Percentiles rank a stretch among this genome's conserved stretches.
phyloP scores from a whole-genome alignment of 2,113 vertebrate genomes.

The Microtus ochrogaster region DNA sequence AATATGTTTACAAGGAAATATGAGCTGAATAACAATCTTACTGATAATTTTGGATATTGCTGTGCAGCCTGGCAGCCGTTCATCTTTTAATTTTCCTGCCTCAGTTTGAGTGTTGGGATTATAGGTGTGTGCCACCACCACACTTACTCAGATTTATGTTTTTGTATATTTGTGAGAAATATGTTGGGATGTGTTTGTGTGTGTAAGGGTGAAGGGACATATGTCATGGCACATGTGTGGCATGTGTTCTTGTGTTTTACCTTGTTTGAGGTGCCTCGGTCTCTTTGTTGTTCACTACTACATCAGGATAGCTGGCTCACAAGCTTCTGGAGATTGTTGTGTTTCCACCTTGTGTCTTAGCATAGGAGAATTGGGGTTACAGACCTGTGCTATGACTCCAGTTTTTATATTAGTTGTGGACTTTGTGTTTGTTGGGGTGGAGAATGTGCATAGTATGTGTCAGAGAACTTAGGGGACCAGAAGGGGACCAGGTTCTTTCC shows the following conservation, averaged over 20 bases:
- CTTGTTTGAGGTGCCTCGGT: background rate
- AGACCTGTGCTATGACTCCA: background rate
- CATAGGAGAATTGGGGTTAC: background rate
- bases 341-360: background rate
- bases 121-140: background rate
- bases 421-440: background rate
- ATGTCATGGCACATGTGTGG: background rate
- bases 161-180: background rate
- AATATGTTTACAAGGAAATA: conserved; percentile 41
- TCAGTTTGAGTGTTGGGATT: background rate
- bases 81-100: background rate
- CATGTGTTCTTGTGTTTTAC: too few relatives aligned
- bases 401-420: background rate
- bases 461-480: too few relatives aligned
- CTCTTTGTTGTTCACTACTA: background rate
- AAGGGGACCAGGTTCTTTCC: background rate
- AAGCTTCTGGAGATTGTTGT: background rate
- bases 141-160: background rate
- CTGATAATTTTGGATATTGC: background rate
- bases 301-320: background rate
- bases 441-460: background rate
- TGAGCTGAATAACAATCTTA: conserved; percentile 37
- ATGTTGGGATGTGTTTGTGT: background rate
- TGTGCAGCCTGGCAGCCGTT: background rate
- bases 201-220: background rate